Evolutionary conservation across 2,113 vertebrate species (phyloP).

Genomic region (Hepsetus odoe): DNA sequence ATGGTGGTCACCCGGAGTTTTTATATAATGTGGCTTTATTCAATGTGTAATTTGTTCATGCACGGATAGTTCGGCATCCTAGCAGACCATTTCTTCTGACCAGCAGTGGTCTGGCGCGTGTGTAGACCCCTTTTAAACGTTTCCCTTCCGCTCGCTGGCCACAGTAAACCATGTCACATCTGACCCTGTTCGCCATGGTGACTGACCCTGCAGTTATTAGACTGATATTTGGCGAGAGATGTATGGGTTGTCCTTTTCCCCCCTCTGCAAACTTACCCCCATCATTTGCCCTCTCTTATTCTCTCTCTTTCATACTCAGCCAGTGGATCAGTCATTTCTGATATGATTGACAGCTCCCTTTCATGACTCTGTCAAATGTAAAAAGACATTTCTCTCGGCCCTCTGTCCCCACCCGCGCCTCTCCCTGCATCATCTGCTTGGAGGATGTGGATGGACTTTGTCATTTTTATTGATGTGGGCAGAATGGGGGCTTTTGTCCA

Average conservation of each 20-base stretch:
- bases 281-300: constrained; percentile 17
- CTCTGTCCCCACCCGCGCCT: constrained; percentile 17
- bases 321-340: constrained; percentile 45
- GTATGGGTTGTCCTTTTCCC: constrained; percentile 33
- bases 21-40: not conserved
- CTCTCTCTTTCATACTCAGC: constrained; percentile 52
- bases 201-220: constrained; percentile 56
- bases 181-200: constrained; percentile 45
- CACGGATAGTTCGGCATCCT: not conserved
- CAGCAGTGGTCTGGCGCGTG: constrained; percentile 50
- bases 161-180: constrained; percentile 35
- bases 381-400: constrained; percentile 30
- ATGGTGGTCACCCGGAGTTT: not conserved
- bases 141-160: constrained; percentile 17
- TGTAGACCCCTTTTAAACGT: constrained; percentile 35
- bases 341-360: constrained; percentile 53
- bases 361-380: constrained; percentile 46
- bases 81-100: constrained; percentile 10
- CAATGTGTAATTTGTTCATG: not conserved
- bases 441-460: constrained; percentile 32
- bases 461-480: constrained; percentile 38
- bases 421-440: constrained; percentile 22
- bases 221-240: constrained; percentile 58
- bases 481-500: constrained; percentile 26
- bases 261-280: constrained; percentile 26